These are phyloP conservation scores for Oreortyx pictus DNA, from an alignment of 2,797 vertebrate species.

Conservation along the genomic window DNA sequence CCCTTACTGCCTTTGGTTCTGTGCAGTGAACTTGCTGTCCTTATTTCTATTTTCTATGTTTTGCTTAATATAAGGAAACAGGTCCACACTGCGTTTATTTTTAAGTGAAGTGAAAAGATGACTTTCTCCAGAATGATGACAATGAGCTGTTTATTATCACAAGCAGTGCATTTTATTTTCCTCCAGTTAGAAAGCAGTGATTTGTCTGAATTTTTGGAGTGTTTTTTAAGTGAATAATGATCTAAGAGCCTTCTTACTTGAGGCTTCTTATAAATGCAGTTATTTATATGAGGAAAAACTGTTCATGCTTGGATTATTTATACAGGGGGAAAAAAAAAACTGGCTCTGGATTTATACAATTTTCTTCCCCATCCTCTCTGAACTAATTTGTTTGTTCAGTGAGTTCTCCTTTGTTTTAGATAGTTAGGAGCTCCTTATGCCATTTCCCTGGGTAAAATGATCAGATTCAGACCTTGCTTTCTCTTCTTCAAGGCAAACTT, in stretches of 20 bases:
- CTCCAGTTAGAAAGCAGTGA: constrained; percentile 54
- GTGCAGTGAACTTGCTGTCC: neutral
- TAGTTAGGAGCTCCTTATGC: neutral
- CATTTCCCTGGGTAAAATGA: neutral
- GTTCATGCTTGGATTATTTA: constrained; percentile 47
- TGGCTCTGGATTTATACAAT: constrained; percentile 23
- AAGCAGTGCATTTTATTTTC: constrained; percentile 58
- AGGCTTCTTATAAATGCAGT: constrained; percentile 57
- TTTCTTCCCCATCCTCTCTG: constrained; percentile 42
- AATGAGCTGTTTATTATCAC: constrained; percentile 60
- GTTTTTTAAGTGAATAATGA: constrained; percentile 68
- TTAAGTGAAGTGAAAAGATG: neutral
- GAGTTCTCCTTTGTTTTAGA: constrained; percentile 39
- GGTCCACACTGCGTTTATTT: neutral
- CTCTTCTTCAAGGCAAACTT: constrained; percentile 48
- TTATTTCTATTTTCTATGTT: neutral
- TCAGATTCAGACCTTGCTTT: neutral
- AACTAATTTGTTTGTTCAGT: constrained; percentile 4
- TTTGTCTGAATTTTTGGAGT: constrained; percentile 64
- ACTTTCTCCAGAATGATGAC: constrained; percentile 24
- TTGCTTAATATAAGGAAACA: neutral
- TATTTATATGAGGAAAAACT: constrained; percentile 59
- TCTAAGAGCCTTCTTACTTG: constrained; percentile 49
- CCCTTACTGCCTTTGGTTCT: neutral
- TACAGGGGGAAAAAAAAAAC: constrained; percentile 8